Evolutionary conservation across 2,888 invertebrate genomes (phyloP).

Genomic region (Alloscopus bannaensis): DNA sequence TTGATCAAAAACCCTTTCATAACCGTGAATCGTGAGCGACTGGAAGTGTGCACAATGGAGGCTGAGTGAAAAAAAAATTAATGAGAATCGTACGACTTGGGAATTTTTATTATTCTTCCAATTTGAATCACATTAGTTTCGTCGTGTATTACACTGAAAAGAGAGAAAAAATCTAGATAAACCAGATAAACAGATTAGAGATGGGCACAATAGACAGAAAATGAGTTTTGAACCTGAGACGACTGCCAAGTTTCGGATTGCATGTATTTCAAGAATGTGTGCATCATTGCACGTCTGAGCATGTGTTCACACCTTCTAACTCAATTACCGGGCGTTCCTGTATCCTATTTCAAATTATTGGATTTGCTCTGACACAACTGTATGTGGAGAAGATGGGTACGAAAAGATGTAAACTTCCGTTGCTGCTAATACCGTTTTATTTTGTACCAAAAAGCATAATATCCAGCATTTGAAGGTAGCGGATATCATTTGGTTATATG

Average conservation of each 20-base stretch:
- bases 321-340: constrained; percentile 1
- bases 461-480: too few relatives aligned
- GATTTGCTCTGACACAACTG: neutral
- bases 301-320: constrained; percentile 26
- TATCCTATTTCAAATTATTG: constrained; percentile 31
- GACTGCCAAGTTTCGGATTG: neutral
- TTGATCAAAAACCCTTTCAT: constrained; percentile 22
- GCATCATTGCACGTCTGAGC: too few relatives aligned
- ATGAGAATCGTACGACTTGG: constrained; percentile 33
- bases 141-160: constrained; percentile 4
- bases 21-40: constrained; percentile 28
- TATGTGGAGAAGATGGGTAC: neutral
- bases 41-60: constrained; percentile 38
- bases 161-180: too few relatives aligned
- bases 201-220: neutral
- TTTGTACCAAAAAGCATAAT: too few relatives aligned
- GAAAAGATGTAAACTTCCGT: neutral
- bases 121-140: constrained; percentile 29
- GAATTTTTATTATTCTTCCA: constrained; percentile 30
- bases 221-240: constrained; percentile 20
- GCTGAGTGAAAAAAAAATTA: constrained; percentile 44
- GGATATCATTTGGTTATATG: too few relatives aligned
- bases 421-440: too few relatives aligned
- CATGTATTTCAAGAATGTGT: neutral
- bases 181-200: constrained; percentile 42